Conservation (phyloP, 2,888 invertebrate species). For the Brassicogethes aeneus region DNA sequence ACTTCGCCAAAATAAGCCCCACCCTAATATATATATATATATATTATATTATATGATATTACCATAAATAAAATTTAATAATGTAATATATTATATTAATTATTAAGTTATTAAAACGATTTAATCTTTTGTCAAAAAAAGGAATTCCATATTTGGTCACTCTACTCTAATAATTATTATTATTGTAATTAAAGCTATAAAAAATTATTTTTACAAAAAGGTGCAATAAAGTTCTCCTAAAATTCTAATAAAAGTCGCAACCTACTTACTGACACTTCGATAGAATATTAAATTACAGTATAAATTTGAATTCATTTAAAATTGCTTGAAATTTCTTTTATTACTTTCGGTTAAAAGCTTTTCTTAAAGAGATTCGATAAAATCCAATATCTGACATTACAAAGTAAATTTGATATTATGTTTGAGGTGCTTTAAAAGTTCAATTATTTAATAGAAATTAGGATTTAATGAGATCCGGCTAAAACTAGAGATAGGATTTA, state of each 20-base stretch:
- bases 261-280: slow-evolving; percentile 19
- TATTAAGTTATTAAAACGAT: no score
- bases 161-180: no score
- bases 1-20: no score
- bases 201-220: no score
- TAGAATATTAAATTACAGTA: slow-evolving; percentile 22
- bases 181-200: no score
- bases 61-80: no score
- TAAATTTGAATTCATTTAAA: slow-evolving; percentile 22
- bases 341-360: slow-evolving; percentile 17
- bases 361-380: slow-evolving; percentile 6
- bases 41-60: no score
- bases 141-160: no score
- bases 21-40: no score
- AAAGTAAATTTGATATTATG: neutral
- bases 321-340: slow-evolving; percentile 20
- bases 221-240: neutral
- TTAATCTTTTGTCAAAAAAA: no score
- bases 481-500: slow-evolving; percentile 2
- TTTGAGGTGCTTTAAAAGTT: slow-evolving; percentile 4
- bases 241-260: neutral
- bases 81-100: no score
- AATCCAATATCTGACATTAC: slow-evolving; percentile 6
- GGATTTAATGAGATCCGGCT: neutral
- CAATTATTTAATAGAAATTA: slow-evolving; percentile 3